A percentile compares a stretch with the other conserved stretches of the same genome.
These are phyloP conservation scores for Oxyteleia sp. DNA, from an alignment of 2,888 invertebrate genomes.

Conservation along the genomic window DNA sequence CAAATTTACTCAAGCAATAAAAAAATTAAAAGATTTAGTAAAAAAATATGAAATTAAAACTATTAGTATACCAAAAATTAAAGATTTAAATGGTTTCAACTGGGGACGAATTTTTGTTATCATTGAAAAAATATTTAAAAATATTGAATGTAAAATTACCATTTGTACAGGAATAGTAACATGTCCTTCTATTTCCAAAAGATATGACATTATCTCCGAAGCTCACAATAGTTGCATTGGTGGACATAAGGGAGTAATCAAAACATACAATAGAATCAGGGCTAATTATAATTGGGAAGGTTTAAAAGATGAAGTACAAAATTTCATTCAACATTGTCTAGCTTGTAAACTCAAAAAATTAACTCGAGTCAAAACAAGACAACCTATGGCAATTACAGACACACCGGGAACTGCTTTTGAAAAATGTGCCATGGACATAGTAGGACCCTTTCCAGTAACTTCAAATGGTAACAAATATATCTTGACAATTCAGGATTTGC, in stretches of 20 bases:
- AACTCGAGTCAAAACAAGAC: neutral
- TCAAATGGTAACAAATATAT: too few relatives aligned
- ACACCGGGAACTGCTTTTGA: neutral
- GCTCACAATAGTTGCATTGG: neutral
- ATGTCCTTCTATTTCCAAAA: neutral
- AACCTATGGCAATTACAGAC: neutral
- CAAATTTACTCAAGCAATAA: too few relatives aligned
- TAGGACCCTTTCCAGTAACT: neutral
- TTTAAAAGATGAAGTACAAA: too few relatives aligned
- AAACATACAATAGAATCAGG: neutral
- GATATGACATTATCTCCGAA: neutral
- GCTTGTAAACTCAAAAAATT: neutral
- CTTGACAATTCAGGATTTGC: neutral
- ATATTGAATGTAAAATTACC: neutral
- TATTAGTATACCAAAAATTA: too few relatives aligned
- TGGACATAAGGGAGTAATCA: too few relatives aligned
- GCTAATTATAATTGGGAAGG: too few relatives aligned
- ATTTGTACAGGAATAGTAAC: neutral
- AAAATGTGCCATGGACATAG: neutral
- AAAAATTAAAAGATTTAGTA: too few relatives aligned
- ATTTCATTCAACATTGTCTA: too few relatives aligned
- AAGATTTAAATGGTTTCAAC: too few relatives aligned
- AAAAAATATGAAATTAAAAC: too few relatives aligned
- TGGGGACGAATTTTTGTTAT: too few relatives aligned
- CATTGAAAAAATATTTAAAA: too few relatives aligned